Base-by-base conservation (phyloP, 2,113 vertebrate genomes). In the Etheostoma cragini region DNA sequence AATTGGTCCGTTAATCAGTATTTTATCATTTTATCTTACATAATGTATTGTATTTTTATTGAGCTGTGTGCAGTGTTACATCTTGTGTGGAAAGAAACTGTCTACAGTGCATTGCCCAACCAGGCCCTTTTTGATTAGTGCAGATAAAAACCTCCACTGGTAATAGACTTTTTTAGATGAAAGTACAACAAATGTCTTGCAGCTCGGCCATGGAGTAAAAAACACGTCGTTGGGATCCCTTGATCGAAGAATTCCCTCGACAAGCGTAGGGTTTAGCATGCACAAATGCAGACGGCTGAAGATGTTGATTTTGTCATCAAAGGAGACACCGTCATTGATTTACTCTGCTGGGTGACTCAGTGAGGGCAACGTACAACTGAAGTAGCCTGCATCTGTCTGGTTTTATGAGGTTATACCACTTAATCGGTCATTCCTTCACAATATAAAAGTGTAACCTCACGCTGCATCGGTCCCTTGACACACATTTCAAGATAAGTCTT, bases 291-390 rank as follows among this genome's bases (percentile, higher is more conserved):
- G 47, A 73, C 56, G 52, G 33, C 79, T 60, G 81, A 72, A 60
- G 67, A 76, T 58, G 58, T 60, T 73, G 81, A 78, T 50, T 56
- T 73, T 67, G 71, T 70, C 71, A n/a, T 50, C 75, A 63, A 16
- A 75, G 76, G 78, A 47, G 78, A 49, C 56, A 17, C 13, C 0
- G 10, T 58, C 56, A 84, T 84, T 90, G 83, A 89, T 91, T 82
- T 87, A 47, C 17, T 78, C 30, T 33, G 54, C 62, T 10, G 53
- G 50, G 19, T 1, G 45, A 58, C 35, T 70, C 60, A 1, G 42
- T 30, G 53, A 79, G 81, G 76, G 60, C 77, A 42, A 50, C 13
- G 1, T 53, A 5, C 21, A 35, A 46, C 52, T 30, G 24, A 66
- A 67, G 54, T 70, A 35, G 45, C 63, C 57, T 17, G 42, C 33